Conservation (phyloP, 2,113 vertebrate species). For the Heliornis fulica region DNA sequence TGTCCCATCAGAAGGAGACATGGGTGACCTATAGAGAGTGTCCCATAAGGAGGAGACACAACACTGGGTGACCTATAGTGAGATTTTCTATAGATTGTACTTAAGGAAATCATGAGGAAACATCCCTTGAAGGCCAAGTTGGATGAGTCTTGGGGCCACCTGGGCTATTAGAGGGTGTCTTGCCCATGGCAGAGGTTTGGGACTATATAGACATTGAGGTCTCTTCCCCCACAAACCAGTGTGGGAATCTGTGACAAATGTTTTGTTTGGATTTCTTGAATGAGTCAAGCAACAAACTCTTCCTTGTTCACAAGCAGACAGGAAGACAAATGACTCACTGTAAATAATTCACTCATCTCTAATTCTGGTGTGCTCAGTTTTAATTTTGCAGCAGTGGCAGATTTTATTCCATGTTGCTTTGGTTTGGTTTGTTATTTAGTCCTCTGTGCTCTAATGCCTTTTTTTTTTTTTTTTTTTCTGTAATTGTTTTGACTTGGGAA, state of each 20-base stretch:
- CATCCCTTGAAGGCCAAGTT: too few relatives aligned
- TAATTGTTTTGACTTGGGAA: not conserved
- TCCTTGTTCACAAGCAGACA: not conserved
- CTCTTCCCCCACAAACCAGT: too few relatives aligned
- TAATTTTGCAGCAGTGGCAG: not conserved
- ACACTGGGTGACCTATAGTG: too few relatives aligned
- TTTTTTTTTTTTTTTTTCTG: too few relatives aligned
- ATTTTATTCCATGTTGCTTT: not conserved
- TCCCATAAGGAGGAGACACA: not conserved
- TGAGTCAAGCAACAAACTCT: not conserved
- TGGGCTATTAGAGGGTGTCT: too few relatives aligned
- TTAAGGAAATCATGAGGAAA: not conserved
- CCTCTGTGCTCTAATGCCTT: not conserved
- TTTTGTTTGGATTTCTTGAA: not conserved
- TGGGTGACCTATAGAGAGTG: too few relatives aligned
- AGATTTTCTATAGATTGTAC: rapidly evolving
- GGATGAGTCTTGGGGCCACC: too few relatives aligned
- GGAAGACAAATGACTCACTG: not conserved
- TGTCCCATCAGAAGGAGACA: too few relatives aligned
- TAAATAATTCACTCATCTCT: not conserved
- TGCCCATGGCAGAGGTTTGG: too few relatives aligned
- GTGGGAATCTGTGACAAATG: too few relatives aligned
- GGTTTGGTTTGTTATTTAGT: not conserved
- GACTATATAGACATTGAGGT: too few relatives aligned
- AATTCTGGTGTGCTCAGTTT: not conserved